Evolutionary conservation across 92 coral and sea anemone species (phyloP), one percentile per base, ranked within the genome.

Genomic region (Epizoanthus illoricatus): DNA sequence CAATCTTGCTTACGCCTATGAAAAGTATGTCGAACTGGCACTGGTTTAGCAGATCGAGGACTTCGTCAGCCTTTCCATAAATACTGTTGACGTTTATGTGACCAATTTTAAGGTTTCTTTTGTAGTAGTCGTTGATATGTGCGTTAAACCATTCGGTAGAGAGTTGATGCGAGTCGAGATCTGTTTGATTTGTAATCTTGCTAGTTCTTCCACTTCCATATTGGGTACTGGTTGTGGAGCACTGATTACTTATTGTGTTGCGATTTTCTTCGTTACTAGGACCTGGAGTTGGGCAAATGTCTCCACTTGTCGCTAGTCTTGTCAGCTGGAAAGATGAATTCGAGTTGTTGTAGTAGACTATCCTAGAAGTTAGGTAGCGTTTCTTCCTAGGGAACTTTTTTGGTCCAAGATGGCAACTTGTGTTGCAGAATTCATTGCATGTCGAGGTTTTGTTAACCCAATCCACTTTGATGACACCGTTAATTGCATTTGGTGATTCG

Each of bases 261-360:
- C 52, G 42, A 65, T 65, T n/a, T 65, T 20, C 70, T 40, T 20
- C 40, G 24, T 65, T 65, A 42, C 63, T 52, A 21, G 80, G 80
- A 19, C 80, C 80, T 8, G 80, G 80, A 36, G 36, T 74, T 36
- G 80, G 80, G 21, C 80, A 42, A 28, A 74, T 74, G 64, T 49
- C 80, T 11, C 80, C 80, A 52, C 60, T 42, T 28, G 39, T 42
- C 16, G 61, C 60, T 42, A 74, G 58, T 49, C 80, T 74, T 74
- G 80, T 52, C 61, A 74, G 54, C 59, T 74, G 59, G 61, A 33
- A 74, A 23, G 64, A 42, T 20, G 80, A 60, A 54, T 76, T 43
- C 28, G 67, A 40, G 65, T 76, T 76, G 64, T 60, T 39, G 81
- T 76, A 76, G 69, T 20, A 76, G 49, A 23, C 49, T 17, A 76